Evolutionary conservation across 30 jellyfish, hydroid and myxozoan species (phyloP), one percentile per base, ranked within the genome.

Genomic region (Mastigias papua): DNA sequence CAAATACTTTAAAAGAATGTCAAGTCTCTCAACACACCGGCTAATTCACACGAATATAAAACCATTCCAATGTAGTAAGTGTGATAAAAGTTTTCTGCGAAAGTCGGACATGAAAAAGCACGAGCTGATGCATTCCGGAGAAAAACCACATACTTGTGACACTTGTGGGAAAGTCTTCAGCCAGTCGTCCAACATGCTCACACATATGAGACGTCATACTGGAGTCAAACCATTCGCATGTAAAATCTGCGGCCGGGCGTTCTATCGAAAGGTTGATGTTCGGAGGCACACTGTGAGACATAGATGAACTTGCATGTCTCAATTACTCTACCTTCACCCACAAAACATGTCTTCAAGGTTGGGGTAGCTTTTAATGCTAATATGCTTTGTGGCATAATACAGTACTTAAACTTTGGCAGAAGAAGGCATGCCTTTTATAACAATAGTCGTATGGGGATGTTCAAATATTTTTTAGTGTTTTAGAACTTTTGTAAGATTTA

Each of bases 161-260:
- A 89, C 90, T n/a, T 95, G 99, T 93, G 99, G 98, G 49, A 95
- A 95, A 86, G 95, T 73, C 28, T 95, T 95, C 88, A 95, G 98
- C 71, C 99, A 95, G 66, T 95, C 99, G 23, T 90, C 98, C 16
- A 90, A 95, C 76, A 90, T 95, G 98, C 71, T 89, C 83, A 90
- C 98, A 31, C 99, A 95, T 64, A n/a, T 85, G 86, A 77, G 98
- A 33, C 77, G 98, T 32, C 99, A 95, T 64, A 51, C 99, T 29
- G 99, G 99, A 75, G 89, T 89, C 0, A 95, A 95, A 48, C 99
- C 99, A 5, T 95, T 95, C 87, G 95, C 98, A 17, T 95, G 99
- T 62, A 90, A 86, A 60, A 76, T 89, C 21, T 95, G 99, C 89
- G 98, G 98, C 19, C 93, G 98, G 23, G 98, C 98, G 16, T 95